Conservation (phyloP, 2,888 invertebrate species). For the Cyaniris semiargus region DNA sequence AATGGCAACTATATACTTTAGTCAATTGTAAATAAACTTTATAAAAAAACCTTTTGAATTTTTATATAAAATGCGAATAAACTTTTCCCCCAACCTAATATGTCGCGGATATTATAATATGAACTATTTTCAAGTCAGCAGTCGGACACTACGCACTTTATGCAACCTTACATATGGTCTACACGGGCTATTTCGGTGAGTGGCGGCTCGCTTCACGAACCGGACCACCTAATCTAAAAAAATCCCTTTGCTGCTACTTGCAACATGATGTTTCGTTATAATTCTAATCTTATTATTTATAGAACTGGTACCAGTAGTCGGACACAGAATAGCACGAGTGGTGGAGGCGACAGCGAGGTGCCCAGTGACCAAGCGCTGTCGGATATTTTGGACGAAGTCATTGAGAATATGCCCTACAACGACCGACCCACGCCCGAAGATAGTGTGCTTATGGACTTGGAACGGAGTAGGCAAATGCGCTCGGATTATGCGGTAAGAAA, state of each 20-base stretch:
- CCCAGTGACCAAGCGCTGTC: slow-evolving; percentile 87
- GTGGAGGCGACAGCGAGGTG: slow-evolving; percentile 62
- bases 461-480: slow-evolving; percentile 46
- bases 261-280: neutral
- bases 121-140: no score
- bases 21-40: no score
- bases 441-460: slow-evolving; percentile 51
- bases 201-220: neutral
- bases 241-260: neutral
- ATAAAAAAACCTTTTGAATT: no score
- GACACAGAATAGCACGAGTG: slow-evolving; percentile 56
- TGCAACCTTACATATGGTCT: no score
- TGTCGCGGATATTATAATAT: no score
- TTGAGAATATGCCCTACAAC: slow-evolving; percentile 87
- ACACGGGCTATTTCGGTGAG: no score
- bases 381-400: slow-evolving; percentile 91
- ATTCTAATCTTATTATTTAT: slow-evolving; percentile 19
- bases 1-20: no score
- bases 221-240: neutral
- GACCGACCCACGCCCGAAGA: slow-evolving; percentile 61
- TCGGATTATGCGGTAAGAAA: slow-evolving; percentile 47
- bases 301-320: slow-evolving; percentile 60
- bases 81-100: no score
- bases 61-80: no score
- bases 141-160: no score